Percentiles rank a stretch among this genome's conserved stretches.
Conservation (phyloP, 2,888 invertebrate genomes). For the Orthosia cruda region DNA sequence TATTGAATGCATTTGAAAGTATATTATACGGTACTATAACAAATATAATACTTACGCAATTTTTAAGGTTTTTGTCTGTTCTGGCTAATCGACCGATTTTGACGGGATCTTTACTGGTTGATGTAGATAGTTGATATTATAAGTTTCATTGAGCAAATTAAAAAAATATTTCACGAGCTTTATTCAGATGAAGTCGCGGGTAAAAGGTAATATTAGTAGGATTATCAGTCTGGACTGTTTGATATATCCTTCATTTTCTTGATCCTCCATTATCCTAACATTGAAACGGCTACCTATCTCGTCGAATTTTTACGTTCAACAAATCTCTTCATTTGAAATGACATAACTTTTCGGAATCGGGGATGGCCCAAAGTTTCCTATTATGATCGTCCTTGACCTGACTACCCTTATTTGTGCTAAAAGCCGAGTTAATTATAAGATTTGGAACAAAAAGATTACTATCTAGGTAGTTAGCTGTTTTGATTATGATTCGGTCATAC, state of each 20-base stretch:
- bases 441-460: constrained; percentile 24
- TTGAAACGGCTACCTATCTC: not conserved
- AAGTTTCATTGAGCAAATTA: too few relatives aligned
- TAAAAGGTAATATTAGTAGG: too few relatives aligned
- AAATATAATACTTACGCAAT: too few relatives aligned
- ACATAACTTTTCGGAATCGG: constrained; percentile 33
- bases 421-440: constrained; percentile 24
- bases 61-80: too few relatives aligned
- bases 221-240: not conserved
- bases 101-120: too few relatives aligned
- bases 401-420: constrained; percentile 33
- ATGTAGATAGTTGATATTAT: too few relatives aligned
- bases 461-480: not conserved
- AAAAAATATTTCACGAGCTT: too few relatives aligned
- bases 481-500: not conserved
- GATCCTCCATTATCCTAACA: not conserved
- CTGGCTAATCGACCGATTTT: too few relatives aligned
- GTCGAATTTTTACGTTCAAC: not conserved
- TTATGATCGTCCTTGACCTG: constrained; percentile 45
- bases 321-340: constrained; percentile 26
- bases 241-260: not conserved
- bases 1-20: too few relatives aligned
- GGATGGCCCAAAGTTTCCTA: constrained; percentile 27
- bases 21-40: too few relatives aligned
- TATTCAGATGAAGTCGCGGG: too few relatives aligned